Evolutionary conservation across 2,888 invertebrate genomes (phyloP).

Genomic region (Shargacucullia verbasci): DNA sequence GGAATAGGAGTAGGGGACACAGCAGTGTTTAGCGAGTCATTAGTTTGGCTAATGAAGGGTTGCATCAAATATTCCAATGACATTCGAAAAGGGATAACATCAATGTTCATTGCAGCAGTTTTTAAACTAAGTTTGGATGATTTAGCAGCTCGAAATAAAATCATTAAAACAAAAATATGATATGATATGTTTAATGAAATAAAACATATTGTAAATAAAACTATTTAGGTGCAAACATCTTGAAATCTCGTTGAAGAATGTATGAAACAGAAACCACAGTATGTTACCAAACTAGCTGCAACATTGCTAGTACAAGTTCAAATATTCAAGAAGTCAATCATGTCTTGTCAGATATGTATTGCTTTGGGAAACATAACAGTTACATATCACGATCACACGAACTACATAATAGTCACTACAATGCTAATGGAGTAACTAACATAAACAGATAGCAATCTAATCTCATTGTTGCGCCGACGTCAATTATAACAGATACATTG

Average conservation of each 20-base stretch:
- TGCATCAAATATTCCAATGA: constrained; percentile 67
- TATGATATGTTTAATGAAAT: too few relatives aligned
- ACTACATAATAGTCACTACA: constrained; percentile 30
- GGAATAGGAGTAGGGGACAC: constrained; percentile 70
- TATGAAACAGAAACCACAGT: too few relatives aligned
- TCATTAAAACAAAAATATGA: too few relatives aligned
- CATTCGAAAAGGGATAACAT: constrained; percentile 50
- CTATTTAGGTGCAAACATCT: too few relatives aligned
- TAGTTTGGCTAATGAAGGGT: constrained; percentile 80
- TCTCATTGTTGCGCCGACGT: constrained; percentile 70
- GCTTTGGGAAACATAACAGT: constrained; percentile 1
- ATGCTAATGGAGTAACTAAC: constrained; percentile 50
- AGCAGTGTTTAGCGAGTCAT: constrained; percentile 72
- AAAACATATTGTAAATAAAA: too few relatives aligned
- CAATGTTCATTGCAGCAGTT: constrained; percentile 14
- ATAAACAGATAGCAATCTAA: constrained; percentile 67
- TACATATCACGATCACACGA: constrained; percentile 5
- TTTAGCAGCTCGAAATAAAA: too few relatives aligned
- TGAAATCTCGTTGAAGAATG: too few relatives aligned
- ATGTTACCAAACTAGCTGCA: too few relatives aligned
- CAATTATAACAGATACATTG: constrained; percentile 82
- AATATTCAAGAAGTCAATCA: too few relatives aligned
- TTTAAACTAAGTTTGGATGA: background rate
- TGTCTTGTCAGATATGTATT: background rate
- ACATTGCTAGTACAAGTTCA: too few relatives aligned